These are phyloP conservation scores for Phyllotis vaccarum DNA, from an alignment of 2,797 vertebrate species.

Conservation along the genomic window DNA sequence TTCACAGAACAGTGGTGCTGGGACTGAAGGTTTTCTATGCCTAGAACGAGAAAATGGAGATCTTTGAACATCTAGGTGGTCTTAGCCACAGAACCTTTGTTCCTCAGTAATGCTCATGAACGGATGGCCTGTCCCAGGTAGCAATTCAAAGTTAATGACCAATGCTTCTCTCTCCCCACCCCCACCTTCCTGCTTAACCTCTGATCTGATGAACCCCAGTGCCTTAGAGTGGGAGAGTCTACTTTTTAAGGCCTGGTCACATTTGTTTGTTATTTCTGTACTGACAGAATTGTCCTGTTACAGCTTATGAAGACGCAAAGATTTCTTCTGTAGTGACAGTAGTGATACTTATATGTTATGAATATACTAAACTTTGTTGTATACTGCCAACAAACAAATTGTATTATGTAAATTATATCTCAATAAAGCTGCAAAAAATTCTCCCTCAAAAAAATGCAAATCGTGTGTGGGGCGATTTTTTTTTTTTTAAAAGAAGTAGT, in stretches of 20 bases:
- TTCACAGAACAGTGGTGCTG: background rate
- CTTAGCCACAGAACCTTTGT: background rate
- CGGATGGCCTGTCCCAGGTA: background rate
- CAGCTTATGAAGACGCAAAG: too few species aligned
- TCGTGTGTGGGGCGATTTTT: background rate
- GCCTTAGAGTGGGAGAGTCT: background rate
- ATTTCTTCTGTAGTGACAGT: too few species aligned
- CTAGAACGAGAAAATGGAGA: background rate
- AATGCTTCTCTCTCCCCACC: background rate
- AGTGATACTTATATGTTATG: too few species aligned
- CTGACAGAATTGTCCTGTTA: background rate
- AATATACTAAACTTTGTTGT: too few species aligned
- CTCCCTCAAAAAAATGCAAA: constrained; percentile 47
- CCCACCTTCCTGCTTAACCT: background rate
- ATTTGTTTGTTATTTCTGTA: constrained; percentile 7
- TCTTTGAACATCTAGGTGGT: background rate
- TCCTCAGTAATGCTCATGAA: background rate
- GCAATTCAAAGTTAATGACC: background rate
- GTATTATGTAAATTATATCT: too few species aligned
- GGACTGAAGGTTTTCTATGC: background rate
- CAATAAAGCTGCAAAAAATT: too few species aligned
- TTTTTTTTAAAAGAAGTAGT: background rate
- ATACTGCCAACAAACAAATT: too few species aligned
- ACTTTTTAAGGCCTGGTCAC: background rate
- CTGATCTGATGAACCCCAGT: background rate